Base-by-base conservation (phyloP, 1,140 invertebrate genomes). In the Hestina assimilis region DNA sequence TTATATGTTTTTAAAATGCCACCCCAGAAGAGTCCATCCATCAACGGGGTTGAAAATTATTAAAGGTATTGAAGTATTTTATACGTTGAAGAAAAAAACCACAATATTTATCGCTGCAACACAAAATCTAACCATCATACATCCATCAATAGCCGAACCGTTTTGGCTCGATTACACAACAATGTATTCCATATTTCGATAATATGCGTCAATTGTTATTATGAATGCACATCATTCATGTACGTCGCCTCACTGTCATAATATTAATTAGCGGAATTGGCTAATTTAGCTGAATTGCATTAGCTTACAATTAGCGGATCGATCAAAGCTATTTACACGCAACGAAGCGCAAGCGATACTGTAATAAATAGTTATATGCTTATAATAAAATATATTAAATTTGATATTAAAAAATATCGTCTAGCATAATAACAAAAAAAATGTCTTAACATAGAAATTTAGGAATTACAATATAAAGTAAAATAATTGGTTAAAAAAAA, bases 141-240 rank as follows among this genome's bases (percentile, higher is more conserved):
- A 23, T 42, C 12, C 0, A 24, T 8, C 23, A 4, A 24, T 5
- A 23, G 6, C 9, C 20, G n/a, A 42, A 24, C 21, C 40, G 19
- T 24, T 8, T 24, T 23, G 20, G 15, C n/a, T 11, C 40, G 20
- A 75, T 69, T 77, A 65, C 61, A 69, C 59, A 64, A 59, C 52
- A 60, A 57, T 56, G 48, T 47, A 23, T 15, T 19, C n/a, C 7
- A 42, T 47, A 46, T 45, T 41, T 23, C 19, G 9, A 33, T 38
- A 23, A 40, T 45, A 38, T 29, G 38, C 35, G 45, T 48, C 54
- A 38, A 48, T 35, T 47, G 46, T 40, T 52, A 46, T 52, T 59
- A 59, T 51, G 45, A 57, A 58, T 58, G 56, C 56, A 31, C 31
- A 20, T 41, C 45, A 46, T 57, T 41, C 33, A 52, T 48, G 58